Percentiles rank a stretch among this genome's conserved stretches.
Conservation (phyloP, 92 coral and sea anemone species). For the Heliopora coerulea region DNA sequence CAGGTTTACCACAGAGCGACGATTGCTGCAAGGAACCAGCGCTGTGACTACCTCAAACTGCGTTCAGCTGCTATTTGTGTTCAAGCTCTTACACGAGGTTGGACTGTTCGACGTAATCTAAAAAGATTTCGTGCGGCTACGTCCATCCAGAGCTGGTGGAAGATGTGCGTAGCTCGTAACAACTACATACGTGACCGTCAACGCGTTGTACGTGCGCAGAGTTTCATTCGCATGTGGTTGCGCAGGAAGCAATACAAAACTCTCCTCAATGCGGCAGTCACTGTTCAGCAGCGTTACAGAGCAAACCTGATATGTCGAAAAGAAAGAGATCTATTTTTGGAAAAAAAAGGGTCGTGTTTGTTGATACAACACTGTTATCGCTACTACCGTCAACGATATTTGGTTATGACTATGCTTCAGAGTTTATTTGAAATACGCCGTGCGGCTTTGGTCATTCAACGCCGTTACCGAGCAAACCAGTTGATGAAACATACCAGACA, state of each 20-base stretch:
- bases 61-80: conserved; percentile 50
- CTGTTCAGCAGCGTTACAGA: conserved; percentile 61
- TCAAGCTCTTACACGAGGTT: conserved; percentile 55
- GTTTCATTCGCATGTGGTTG: conserved; percentile 59
- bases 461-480: conserved; percentile 65
- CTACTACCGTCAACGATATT: conserved; percentile 58
- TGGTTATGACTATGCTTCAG: conserved; percentile 50
- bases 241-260: conserved; percentile 35
- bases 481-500: conserved; percentile 48
- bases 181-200: conserved; percentile 43
- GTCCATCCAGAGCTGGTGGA: conserved; percentile 64
- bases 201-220: conserved; percentile 55
- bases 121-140: conserved; percentile 58
- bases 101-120: conserved; percentile 52
- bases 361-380: conserved; percentile 66
- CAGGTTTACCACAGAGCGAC: conserved; percentile 69
- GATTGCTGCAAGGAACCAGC: conserved; percentile 43
- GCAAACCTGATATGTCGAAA: conserved; percentile 54
- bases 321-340: conserved; percentile 53
- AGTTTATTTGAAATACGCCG: conserved; percentile 45
- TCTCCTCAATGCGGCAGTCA: conserved; percentile 47
- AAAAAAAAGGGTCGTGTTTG: conserved; percentile 55
- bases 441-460: conserved; percentile 79
- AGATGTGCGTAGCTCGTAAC: conserved; percentile 60
- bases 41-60: conserved; percentile 44